phyloP scores from a whole-genome alignment of 2,888 invertebrate species.

The Polia nebulosa region DNA sequence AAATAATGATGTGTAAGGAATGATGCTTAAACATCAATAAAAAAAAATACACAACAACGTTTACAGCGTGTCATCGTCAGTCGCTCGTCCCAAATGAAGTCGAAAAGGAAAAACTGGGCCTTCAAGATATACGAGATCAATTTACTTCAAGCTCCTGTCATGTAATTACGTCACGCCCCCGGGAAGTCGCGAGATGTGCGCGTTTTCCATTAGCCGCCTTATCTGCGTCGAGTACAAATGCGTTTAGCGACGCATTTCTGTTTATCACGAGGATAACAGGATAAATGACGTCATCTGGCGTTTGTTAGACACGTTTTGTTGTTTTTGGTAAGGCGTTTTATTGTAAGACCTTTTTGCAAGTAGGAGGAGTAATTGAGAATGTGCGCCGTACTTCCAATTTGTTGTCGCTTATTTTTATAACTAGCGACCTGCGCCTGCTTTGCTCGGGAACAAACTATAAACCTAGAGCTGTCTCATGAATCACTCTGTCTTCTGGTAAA shows the following conservation, averaged over 20 bases:
- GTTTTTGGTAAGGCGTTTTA: constrained; percentile 9
- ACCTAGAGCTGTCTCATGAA: no score
- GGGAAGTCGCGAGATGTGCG: constrained; percentile 37
- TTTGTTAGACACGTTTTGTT: constrained; percentile 26
- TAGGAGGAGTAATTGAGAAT: neutral
- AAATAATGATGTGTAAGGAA: no score
- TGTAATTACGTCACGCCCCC: constrained; percentile 58
- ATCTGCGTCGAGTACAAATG: constrained; percentile 60
- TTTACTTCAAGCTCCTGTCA: constrained; percentile 43
- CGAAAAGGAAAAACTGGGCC: constrained; percentile 10
- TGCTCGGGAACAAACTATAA: no score
- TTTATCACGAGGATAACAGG: constrained; percentile 45
- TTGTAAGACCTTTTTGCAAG: constrained; percentile 7
- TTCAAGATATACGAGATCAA: constrained; percentile 45
- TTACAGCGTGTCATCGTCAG: constrained; percentile 8
- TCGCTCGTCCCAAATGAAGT: neutral
- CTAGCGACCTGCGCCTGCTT: no score
- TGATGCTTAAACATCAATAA: neutral
- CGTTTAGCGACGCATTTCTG: constrained; percentile 52
- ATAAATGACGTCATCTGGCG: constrained; percentile 30
- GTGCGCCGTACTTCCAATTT: no score
- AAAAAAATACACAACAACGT: neutral
- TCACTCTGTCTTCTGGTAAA: no score
- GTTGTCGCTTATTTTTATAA: no score
- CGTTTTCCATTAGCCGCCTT: constrained; percentile 58